Base-by-base conservation (phyloP, 2,888 invertebrate species). In the Nemapogon koenigi region DNA sequence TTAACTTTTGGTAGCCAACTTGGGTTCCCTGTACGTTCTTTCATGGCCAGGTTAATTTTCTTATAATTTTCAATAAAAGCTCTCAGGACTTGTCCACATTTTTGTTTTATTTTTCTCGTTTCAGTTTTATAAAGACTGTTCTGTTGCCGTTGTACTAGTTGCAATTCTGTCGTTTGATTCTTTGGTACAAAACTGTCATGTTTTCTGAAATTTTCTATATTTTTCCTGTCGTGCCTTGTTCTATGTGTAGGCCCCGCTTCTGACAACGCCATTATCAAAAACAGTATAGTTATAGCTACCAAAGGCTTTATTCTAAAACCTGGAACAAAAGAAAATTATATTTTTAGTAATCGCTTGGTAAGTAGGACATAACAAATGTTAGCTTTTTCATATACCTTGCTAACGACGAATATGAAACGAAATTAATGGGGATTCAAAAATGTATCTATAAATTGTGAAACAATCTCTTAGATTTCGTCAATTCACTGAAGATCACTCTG, bases 221-320 rank as follows among this genome's bases (percentile, higher is more conserved):
- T 36, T 35, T 41, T 31, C 40, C 48, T 49, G 43, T 50, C 51
- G 57, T 72, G 75, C 41, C 75, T 55, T 41, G 59, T 50, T 47
- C 52, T 71, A 45, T 66, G 66, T 35, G 64, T 63, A 38, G 63
- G 39, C 37, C 75, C 75, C 30, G 56, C 53, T 50, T 70, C 65
- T 49, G 59, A 65, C 45, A 73, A 56, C 75, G 73, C 76, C 38
- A 70, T 58, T 53, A 78, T 50, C 50, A 78, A 58, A 46, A 70
- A 56, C 52, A 73, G 53, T 59, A 78, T 48, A 46, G 70, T 63
- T 61, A 65, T 58, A 69, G 73, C 76, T 66, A 75, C 66, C 64
- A 76, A 67, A 59, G 76, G 75, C 75, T 67, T 76, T 69, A 72
- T 78, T 59, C 71, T 62, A 70, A 75, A 75, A 75, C 68, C 78